phyloP scores from a whole-genome alignment of 2,113 vertebrate species.

The zebrafish (Danio rerio) region GRCz12tu NC_133179.1:19402501-19403000 shows the following conservation, averaged over 20 bases:
- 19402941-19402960: conserved; percentile 87
- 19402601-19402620: not conserved
- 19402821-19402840: not conserved
- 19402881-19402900: conserved; percentile 89
- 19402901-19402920: conserved; percentile 87
- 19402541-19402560: no score
- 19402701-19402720: not conserved
- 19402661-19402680: not conserved
- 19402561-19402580: no score
- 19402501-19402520: no score
- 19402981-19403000: conserved; percentile 93
- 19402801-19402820: not conserved
- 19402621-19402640: not conserved
- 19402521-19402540: no score
- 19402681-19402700: not conserved
- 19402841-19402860: not conserved
- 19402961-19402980: conserved; percentile 96
- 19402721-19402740: not conserved
- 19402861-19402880: not conserved
- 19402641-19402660: not conserved
- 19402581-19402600: not conserved
- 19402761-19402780: not conserved
- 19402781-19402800: not conserved
- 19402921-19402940: conserved; percentile 89
- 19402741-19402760: not conserved